These are phyloP conservation scores for Diaperis boleti DNA, from an alignment of 2,888 invertebrate species.

Conservation along the genomic window DNA sequence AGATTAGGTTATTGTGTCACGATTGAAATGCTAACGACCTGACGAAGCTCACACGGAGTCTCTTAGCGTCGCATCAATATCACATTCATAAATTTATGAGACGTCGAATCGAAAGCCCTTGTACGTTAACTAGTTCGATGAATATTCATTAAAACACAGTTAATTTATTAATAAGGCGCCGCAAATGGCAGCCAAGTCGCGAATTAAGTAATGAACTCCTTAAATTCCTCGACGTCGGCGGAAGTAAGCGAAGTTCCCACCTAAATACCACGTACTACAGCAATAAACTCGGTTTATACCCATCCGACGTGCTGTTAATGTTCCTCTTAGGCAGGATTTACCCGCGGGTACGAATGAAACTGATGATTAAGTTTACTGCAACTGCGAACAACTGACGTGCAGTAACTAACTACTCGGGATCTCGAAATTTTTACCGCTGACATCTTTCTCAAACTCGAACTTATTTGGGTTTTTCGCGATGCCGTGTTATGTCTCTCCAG, in stretches of 20 bases:
- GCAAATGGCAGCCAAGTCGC: constrained; percentile 43
- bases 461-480: constrained; percentile 27
- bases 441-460: constrained; percentile 16
- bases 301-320: constrained; percentile 37
- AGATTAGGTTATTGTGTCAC: neutral
- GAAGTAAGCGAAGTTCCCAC: constrained; percentile 44
- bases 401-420: too few species aligned
- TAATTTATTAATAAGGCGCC: constrained; percentile 47
- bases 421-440: constrained; percentile 3
- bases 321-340: constrained; percentile 32
- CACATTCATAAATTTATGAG: constrained; percentile 38
- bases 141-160: constrained; percentile 41
- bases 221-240: constrained; percentile 39
- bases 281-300: constrained; percentile 39
- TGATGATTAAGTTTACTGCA: constrained; percentile 35
- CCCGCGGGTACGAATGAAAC: constrained; percentile 33
- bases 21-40: constrained; percentile 31
- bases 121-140: constrained; percentile 43
- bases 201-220: constrained; percentile 44
- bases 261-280: constrained; percentile 41
- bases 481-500: constrained; percentile 20
- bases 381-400: constrained; percentile 24
- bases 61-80: constrained; percentile 36
- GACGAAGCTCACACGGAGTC: constrained; percentile 21
- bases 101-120: constrained; percentile 36